Evolutionary conservation across 2,797 vertebrate genomes (phyloP), one percentile per base, ranked within the genome.

Genomic region (Trematomus bernacchii): DNA sequence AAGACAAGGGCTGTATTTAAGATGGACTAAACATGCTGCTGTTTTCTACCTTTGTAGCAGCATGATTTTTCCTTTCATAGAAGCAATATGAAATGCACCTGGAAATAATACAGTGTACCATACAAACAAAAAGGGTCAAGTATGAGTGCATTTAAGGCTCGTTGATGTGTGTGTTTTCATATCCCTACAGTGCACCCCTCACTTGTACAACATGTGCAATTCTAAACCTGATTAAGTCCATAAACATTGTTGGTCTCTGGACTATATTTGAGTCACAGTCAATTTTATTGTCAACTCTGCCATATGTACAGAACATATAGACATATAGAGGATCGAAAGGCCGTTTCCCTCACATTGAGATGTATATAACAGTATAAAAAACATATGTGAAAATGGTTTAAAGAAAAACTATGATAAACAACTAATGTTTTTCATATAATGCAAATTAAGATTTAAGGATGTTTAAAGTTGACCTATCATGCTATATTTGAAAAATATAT

Each of bases 1-100:
- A 58, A 27, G 19, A 21, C 19, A 59, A 30, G 37, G 54, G 3
- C 42, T 59, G 63, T 43, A 69, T 73, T 40, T 40, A 15, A 60
- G 16, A 21, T 21, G 18, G 27, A 61, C 6, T 13, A 4, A 48
- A 51, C 23, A 60, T 30, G 3, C 12, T 37, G n/a, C 42, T 23
- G 15, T 37, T 27, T 60, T 64, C 4, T 16, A 65, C 44, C 54
- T 37, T 33, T 46, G 66, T 33, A 54, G 21, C n/a, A 40, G 37
- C 30, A 48, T 12, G 57, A n/a, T n/a, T 4, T 19, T 59, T 15
- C 4, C 7, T 51, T 55, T 23, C n/a, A 59, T 16, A 51, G 15
- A 46, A 18, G 42, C 48, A 18, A 33, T 9, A 6, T 57, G 3
- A 61, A 55, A 70, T 43, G 33, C 0, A 16, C 66, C 13, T 54